Base-by-base conservation (phyloP, 2,888 invertebrate genomes). In the Blastobasis lacticolella region DNA sequence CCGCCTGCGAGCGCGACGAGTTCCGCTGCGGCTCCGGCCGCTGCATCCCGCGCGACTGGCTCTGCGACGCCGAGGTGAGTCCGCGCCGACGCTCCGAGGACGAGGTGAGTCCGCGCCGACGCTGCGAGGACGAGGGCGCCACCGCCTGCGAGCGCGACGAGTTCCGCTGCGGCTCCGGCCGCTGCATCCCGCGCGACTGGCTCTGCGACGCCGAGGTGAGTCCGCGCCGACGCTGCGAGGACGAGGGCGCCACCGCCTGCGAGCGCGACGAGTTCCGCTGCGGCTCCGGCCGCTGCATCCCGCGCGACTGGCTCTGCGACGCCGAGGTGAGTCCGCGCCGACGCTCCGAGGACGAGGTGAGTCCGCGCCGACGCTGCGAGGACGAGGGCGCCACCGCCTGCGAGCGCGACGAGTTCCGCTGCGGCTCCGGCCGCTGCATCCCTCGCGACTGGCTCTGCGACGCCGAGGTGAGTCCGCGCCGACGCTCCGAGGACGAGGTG, bases 361-460 rank as follows among this genome's bases (percentile, higher is more conserved):
- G n/a, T n/a, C n/a, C n/a, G 95, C 77, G 89, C 89, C 9, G 94
- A 94, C 76, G 91, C n/a, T n/a, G 91, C 50, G 91, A 74, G 10
- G 82, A 82, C 71, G 81, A 81, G 70, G 69, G 69, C 57, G 94
- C 70, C 67, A 90, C 91, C 57, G 89, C 90, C 1, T 93, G 94
- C 72, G 91, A 90, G 66, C 66, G 66, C 48, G 61, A 61, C 49
- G 66, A 75, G 62, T 79, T 79, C 73, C 88, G 90, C 61, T 94
- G 94, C 75, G 76, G 78, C 55, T 92, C 92, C 4, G 94, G 95
- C 0, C 91, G 94, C 54, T 96, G 95, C 75, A 93, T 96, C 62
- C 93, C 93, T 41, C 80, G 88, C 65, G 88, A 92, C 36, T 95
- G 95, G 95, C 89, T 91, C 49, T 95, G 95, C 81, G 95, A 95